phyloP scores from a whole-genome alignment of 2,888 invertebrate genomes.

The Melanophora roralis region DNA sequence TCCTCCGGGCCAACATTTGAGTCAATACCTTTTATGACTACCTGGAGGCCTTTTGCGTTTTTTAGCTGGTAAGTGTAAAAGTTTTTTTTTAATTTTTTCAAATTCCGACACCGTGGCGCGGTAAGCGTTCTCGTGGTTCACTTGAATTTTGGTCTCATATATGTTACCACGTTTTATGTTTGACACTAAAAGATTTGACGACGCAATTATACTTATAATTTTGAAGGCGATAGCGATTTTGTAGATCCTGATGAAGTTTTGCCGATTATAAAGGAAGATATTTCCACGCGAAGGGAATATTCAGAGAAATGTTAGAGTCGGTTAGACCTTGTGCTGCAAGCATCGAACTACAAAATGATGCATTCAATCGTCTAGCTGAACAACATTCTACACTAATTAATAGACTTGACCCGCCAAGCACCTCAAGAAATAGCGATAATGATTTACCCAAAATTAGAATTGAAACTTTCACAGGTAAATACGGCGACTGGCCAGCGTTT shows the following conservation, averaged over 20 bases:
- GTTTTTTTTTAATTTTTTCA: too few species aligned
- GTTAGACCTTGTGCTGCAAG: background rate
- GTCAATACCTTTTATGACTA: too few species aligned
- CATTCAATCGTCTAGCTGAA: conserved; percentile 18
- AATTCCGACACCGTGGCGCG: too few species aligned
- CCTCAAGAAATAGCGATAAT: background rate
- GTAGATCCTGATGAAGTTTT: conserved; percentile 13
- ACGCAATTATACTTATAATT: conserved; percentile 1
- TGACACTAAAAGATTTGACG: background rate
- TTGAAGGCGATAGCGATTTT: background rate
- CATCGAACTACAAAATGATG: background rate
- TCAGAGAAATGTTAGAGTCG: background rate
- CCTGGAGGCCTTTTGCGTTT: too few species aligned
- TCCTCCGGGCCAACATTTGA: too few species aligned
- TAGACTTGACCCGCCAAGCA: background rate
- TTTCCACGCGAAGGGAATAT: background rate
- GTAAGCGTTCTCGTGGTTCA: too few species aligned
- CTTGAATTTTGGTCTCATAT: too few species aligned
- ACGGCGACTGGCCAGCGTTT: conserved; percentile 12
- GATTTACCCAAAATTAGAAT: conserved; percentile 12
- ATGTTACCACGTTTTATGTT: too few species aligned
- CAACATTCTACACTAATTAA: background rate
- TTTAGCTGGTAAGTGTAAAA: too few species aligned
- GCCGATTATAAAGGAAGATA: conserved; percentile 19
- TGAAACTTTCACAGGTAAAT: conserved; percentile 5